Base-by-base conservation (phyloP, 2,797 vertebrate species). In the Enteromius mattozi region DNA sequence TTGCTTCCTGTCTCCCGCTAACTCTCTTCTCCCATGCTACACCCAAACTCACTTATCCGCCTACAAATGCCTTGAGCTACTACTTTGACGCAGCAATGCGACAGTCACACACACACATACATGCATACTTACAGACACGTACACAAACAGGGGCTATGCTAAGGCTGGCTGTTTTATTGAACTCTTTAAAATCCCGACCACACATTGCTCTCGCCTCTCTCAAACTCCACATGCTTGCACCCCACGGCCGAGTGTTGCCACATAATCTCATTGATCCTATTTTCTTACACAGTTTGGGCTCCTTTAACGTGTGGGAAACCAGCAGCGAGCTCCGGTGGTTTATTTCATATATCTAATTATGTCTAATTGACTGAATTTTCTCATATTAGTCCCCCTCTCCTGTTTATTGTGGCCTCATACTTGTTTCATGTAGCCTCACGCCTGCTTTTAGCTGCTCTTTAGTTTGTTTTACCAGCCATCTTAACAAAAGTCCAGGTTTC, bases 281-380 rank as follows among this genome's bases (percentile, higher is more conserved):
- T 82, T 82, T 75, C 70, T 72, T 65, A 74, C 70, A 59, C 81
- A 75, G 70, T 75, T 66, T 75, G 70, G 56, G 19, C 33, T 74
- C 27, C 70, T 63, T 49, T 33, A 63, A 47, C 3, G 0, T 75
- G 81, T 75, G 59, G 70, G 56, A 82, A 71, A 82, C 70, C 70
- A 75, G 70, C 59, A 75, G 80, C 12, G 80, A 82, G 59, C 70
- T 37, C 56, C 13, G 30, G 56, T 19, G 70, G 42, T 82, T 82
- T 74, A 63, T 75, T 63, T 65, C 81, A 82, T 35, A 51, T 82
- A 75, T 82, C 81, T 82, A 82, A 82, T 82, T 82, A 65, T n/a
- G 30, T 75, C 42, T 82, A 82, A 82, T 82, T 74, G 70, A 82
- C 80, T 47, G 16, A 63, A 78, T 56, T 19, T 42, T 78, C 56